A percentile compares a stretch with the other conserved stretches of the same genome.
Evolutionary conservation across 2,888 invertebrate genomes (phyloP).

Genomic region (Microplitis deprimator): DNA sequence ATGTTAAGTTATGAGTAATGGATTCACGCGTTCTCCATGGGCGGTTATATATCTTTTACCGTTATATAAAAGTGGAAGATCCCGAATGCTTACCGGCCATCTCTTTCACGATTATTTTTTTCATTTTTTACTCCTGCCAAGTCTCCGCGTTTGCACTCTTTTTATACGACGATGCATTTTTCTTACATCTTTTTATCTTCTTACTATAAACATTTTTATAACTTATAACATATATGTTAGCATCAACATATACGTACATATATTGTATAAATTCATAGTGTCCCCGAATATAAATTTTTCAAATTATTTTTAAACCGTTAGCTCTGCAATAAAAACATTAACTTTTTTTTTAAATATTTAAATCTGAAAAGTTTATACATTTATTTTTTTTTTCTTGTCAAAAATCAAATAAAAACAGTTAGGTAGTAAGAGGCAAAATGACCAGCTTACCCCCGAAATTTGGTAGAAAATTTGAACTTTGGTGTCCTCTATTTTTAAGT

Average conservation of each 20-base stretch:
- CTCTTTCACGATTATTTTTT: conserved; percentile 20
- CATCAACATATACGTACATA: conserved; percentile 4
- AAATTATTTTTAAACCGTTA: not conserved
- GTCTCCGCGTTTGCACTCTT: conserved; percentile 13
- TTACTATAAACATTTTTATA: not conserved
- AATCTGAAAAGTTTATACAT: too few species aligned
- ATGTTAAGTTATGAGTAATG: conserved; percentile 40
- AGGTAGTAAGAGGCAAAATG: too few species aligned
- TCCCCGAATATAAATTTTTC: not conserved
- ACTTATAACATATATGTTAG: not conserved
- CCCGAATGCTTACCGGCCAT: conserved; percentile 34
- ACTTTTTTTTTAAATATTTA: too few species aligned
- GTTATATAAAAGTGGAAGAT: conserved; percentile 39
- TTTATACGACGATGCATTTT: conserved; percentile 16
- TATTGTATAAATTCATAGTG: conserved; percentile 12
- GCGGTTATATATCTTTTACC: conserved; percentile 41
- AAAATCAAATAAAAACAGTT: too few species aligned
- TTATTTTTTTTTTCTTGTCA: too few species aligned
- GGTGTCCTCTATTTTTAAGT: too few species aligned
- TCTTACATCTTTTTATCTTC: conserved; percentile 17
- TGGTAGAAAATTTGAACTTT: too few species aligned
- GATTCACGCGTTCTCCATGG: conserved; percentile 41
- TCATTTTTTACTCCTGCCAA: conserved; percentile 5
- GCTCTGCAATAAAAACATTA: not conserved
- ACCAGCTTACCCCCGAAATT: too few species aligned